Conservation (phyloP, 2,113 vertebrate genomes). For the Xyliphius kryptos region DNA sequence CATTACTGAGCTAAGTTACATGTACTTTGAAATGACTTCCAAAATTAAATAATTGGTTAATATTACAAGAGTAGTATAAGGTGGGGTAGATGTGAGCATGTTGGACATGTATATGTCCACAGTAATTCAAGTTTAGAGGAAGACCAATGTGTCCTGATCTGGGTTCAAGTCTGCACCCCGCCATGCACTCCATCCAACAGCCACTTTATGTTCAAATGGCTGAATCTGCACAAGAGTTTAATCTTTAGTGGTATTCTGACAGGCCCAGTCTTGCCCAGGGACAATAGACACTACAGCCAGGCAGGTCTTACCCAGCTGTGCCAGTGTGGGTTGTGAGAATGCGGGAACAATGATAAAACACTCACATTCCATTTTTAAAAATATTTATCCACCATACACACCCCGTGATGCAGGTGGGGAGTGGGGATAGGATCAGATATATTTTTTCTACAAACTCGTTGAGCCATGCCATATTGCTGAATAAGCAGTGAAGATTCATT, state of each 20-base stretch:
- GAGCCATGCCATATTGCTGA: no score
- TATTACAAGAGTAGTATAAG: no score
- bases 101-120: no score
- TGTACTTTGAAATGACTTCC: no score
- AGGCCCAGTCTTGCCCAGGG: slow-evolving; percentile 17
- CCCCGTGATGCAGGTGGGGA: slow-evolving; percentile 14
- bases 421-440: neutral
- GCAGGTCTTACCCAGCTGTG: slow-evolving; percentile 36
- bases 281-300: slow-evolving; percentile 8
- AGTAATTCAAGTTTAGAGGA: slow-evolving; percentile 23
- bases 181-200: slow-evolving; percentile 21
- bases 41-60: no score
- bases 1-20: no score
- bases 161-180: slow-evolving; percentile 26
- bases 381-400: slow-evolving; percentile 36
- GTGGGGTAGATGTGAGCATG: no score
- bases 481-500: no score
- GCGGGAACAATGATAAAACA: slow-evolving; percentile 9
- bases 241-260: slow-evolving; percentile 21
- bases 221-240: slow-evolving; percentile 7
- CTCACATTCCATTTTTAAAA: slow-evolving; percentile 26
- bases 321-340: slow-evolving; percentile 15
- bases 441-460: no score
- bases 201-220: slow-evolving; percentile 18
- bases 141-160: slow-evolving; percentile 8